phyloP scores from a whole-genome alignment of 2,888 invertebrate species.

The Amorpha juglandis region DNA sequence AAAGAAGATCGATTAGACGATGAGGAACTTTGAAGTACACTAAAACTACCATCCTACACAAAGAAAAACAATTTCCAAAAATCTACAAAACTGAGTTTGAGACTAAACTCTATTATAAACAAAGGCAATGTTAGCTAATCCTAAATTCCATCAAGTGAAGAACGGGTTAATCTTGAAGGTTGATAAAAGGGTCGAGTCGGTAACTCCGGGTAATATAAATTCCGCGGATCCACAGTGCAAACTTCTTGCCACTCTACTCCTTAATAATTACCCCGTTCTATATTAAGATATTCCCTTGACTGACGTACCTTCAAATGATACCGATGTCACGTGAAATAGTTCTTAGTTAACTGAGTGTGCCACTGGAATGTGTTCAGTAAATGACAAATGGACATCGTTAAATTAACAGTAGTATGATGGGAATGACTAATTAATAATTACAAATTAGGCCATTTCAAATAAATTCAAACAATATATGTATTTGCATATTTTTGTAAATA shows the following conservation, averaged over 20 bases:
- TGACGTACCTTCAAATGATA: constrained; percentile 6
- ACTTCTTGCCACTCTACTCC: constrained; percentile 12
- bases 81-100: constrained; percentile 10
- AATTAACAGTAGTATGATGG: no score
- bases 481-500: no score
- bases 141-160: constrained; percentile 19
- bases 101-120: constrained; percentile 22
- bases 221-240: constrained; percentile 7
- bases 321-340: background rate
- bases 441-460: no score
- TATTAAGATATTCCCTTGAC: constrained; percentile 4
- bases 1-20: background rate
- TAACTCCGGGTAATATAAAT: constrained; percentile 21
- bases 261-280: constrained; percentile 16
- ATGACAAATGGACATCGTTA: no score
- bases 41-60: background rate
- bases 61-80: constrained; percentile 9
- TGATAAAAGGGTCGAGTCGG: constrained; percentile 19
- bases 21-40: background rate
- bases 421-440: no score
- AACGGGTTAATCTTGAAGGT: constrained; percentile 24
- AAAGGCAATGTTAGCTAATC: constrained; percentile 20
- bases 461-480: no score
- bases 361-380: background rate
- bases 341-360: background rate